Conservation (phyloP, 2,113 vertebrate species). For the Tinamus guttatus region DNA sequence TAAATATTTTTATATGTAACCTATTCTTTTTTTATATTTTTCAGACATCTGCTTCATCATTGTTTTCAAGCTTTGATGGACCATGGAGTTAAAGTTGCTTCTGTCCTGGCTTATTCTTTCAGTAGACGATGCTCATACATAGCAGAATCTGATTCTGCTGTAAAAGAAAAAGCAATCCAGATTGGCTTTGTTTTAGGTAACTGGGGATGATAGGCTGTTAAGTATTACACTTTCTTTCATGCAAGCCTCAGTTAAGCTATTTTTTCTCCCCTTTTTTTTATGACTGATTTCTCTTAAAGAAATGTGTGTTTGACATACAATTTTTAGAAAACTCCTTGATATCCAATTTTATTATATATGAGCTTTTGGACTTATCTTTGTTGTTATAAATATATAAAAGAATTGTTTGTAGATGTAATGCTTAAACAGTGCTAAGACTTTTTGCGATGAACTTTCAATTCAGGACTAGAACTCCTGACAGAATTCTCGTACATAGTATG, state of each 20-base stretch:
- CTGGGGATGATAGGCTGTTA: not conserved
- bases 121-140: constrained; percentile 97
- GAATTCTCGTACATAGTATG: not conserved
- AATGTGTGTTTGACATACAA: not conserved
- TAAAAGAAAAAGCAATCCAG: constrained; percentile 98
- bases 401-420: not conserved
- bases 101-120: constrained; percentile 96
- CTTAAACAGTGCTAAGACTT: not conserved
- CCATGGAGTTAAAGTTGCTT: constrained; percentile 97
- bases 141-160: constrained; percentile 92
- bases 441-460: not conserved
- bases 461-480: not conserved
- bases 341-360: not conserved
- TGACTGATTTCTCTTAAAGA: not conserved
- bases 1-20: not conserved
- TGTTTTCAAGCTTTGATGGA: constrained; percentile 99
- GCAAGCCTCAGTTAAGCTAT: not conserved
- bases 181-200: constrained; percentile 97
- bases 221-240: not conserved
- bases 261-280: not conserved
- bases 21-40: constrained; percentile 15
- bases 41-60: constrained; percentile 96
- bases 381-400: not conserved
- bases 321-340: not conserved
- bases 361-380: not conserved